Evolutionary conservation across 2,113 vertebrate genomes (phyloP), one percentile per base, ranked within the genome.

Genomic region (Suncus etruscus): DNA sequence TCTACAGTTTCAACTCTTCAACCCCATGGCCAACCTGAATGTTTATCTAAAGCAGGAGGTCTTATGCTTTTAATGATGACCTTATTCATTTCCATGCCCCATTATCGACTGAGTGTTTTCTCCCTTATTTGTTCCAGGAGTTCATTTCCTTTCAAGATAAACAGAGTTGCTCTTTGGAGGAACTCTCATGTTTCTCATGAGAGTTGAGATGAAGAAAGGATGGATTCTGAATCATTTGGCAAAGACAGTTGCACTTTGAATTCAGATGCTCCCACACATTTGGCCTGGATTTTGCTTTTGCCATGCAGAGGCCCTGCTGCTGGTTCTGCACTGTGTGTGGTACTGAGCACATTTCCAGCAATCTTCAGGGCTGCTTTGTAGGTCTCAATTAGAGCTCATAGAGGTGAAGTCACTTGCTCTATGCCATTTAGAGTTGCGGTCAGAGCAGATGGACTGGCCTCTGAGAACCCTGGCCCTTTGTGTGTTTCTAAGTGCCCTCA

Each of bases 121-220:
- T 48, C 18, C 45, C 69, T 86, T 66, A 58, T 68, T 87, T 50
- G 29, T 76, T 83, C 75, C 32, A 72, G 83, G 32, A 91, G 22
- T 77, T 93, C 69, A 89, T 89, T 93, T 89, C 63, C 73, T 51
- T 61, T n/a, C 22, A 32, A 81, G 82, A 79, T 83, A 61, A 75
- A 75, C 25, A 83, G 45, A 3, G 45, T 16, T 83, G 24, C 48
- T 94, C 73, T 79, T 74, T 73, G 29, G 31, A 72, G 86, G 66
- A n/a, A n/a, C n/a, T n/a, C n/a, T n/a, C n/a, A 16, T n/a, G 0
- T 69, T 68, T 92, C 69, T 89, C 77, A 2, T 69, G 76, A 91
- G 89, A 80, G 80, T 4, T 83, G 51, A 89, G 75, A 79, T 75
- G 73, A 9, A 39, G 83, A 65, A 65, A 50, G 31, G 15, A 18